Conservation (phyloP, 2,113 vertebrate genomes). For the Apteryx owenii region DNA sequence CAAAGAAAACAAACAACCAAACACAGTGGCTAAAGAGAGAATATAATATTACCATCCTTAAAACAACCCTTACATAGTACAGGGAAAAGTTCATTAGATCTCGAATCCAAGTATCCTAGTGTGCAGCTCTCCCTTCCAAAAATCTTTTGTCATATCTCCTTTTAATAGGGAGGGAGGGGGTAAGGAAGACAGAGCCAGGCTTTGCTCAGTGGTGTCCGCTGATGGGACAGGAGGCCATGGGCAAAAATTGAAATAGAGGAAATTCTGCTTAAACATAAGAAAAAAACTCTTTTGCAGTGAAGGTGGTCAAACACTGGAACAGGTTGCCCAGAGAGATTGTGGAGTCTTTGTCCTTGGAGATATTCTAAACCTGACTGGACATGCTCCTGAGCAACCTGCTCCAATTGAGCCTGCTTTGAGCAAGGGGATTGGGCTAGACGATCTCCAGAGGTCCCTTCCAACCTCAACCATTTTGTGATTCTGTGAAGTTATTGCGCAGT, state of each 20-base stretch:
- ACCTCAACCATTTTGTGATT: neutral
- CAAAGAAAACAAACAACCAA: too few species aligned
- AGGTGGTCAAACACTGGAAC: neutral
- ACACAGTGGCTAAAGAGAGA: neutral
- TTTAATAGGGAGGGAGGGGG: neutral
- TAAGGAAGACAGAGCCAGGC: neutral
- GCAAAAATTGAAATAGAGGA: neutral
- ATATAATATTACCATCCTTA: neutral
- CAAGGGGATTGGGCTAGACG: neutral
- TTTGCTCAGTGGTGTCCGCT: neutral
- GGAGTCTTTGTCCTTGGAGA: neutral
- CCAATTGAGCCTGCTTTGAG: neutral
- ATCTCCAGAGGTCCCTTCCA: neutral
- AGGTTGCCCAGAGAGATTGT: neutral
- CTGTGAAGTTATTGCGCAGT: neutral
- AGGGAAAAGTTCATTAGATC: neutral
- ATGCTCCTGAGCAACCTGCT: neutral
- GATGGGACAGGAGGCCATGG: neutral
- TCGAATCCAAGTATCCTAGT: neutral
- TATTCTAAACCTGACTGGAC: neutral
- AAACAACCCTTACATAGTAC: fast-evolving
- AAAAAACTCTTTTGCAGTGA: neutral
- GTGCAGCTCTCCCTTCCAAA: neutral
- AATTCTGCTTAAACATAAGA: neutral
- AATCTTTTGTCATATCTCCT: neutral